phyloP scores from a whole-genome alignment of 1,140 invertebrate genomes.

The Sycophila sp. region DNA sequence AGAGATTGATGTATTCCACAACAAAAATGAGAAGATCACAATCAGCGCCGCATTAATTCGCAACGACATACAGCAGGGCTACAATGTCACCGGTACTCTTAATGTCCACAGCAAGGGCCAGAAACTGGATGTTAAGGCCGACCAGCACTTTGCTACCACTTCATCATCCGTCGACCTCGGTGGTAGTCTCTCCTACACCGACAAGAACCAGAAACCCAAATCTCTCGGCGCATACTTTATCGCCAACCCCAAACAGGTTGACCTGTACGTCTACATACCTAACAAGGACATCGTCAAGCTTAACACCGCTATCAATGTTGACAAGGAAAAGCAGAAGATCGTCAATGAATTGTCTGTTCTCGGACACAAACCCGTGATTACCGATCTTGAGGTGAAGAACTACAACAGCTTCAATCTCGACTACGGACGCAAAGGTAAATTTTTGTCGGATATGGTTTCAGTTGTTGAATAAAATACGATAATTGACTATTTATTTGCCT shows the following conservation, averaged over 20 bases:
- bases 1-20: slow-evolving; percentile 72
- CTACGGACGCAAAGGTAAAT: slow-evolving; percentile 64
- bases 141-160: slow-evolving; percentile 52
- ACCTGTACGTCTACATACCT: slow-evolving; percentile 64
- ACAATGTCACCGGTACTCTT: slow-evolving; percentile 56
- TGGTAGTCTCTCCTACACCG: slow-evolving; percentile 56
- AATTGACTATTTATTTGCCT: background rate
- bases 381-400: slow-evolving; percentile 67
- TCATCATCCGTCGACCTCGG: slow-evolving; percentile 54
- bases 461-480: background rate
- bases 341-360: slow-evolving; percentile 65
- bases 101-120: slow-evolving; percentile 63
- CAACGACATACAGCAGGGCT: slow-evolving; percentile 49
- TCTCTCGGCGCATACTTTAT: slow-evolving; percentile 58
- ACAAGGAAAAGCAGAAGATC: slow-evolving; percentile 65
- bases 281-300: slow-evolving; percentile 68
- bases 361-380: slow-evolving; percentile 62
- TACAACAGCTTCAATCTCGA: slow-evolving; percentile 69
- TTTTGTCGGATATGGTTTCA: background rate
- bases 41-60: slow-evolving; percentile 53
- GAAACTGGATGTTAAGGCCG: slow-evolving; percentile 60
- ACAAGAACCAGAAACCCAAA: slow-evolving; percentile 58
- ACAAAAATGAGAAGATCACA: slow-evolving; percentile 72
- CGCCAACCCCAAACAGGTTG: slow-evolving; percentile 57
- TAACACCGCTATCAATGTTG: slow-evolving; percentile 61